A percentile compares a stretch with the other conserved stretches of the same genome.
These are phyloP conservation scores for Rhinoderma darwinii DNA, from an alignment of 2,113 vertebrate genomes.

Conservation along the genomic window DNA sequence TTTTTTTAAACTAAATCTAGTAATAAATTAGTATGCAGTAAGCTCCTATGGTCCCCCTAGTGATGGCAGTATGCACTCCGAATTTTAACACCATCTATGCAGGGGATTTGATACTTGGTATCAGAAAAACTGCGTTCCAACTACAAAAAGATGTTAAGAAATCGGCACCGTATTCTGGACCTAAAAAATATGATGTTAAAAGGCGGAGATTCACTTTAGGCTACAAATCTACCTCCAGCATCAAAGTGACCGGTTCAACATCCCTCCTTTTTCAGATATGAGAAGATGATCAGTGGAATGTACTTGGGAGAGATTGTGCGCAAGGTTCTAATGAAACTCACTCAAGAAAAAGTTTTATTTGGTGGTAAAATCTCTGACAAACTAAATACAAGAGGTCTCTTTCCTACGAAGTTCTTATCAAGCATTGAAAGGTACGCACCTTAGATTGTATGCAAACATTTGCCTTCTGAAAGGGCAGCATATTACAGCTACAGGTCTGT, in stretches of 20 bases:
- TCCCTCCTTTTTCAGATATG: slow-evolving; percentile 68
- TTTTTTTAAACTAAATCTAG: too few relatives aligned
- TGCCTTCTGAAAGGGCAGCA: background rate
- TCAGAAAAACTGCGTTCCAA: too few relatives aligned
- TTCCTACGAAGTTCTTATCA: slow-evolving; percentile 77
- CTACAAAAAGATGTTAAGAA: too few relatives aligned
- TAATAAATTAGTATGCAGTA: too few relatives aligned
- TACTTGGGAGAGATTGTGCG: slow-evolving; percentile 78
- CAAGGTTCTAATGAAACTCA: slow-evolving; percentile 71
- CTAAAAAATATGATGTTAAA: too few relatives aligned
- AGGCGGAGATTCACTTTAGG: too few relatives aligned
- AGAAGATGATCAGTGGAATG: slow-evolving; percentile 82
- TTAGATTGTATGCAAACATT: background rate
- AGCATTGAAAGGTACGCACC: slow-evolving; percentile 70
- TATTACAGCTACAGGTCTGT: background rate
- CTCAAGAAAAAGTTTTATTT: slow-evolving; percentile 68
- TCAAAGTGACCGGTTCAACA: background rate
- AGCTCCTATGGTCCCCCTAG: too few relatives aligned
- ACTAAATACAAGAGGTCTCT: slow-evolving; percentile 71
- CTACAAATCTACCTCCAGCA: too few relatives aligned
- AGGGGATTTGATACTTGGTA: too few relatives aligned
- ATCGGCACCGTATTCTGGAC: too few relatives aligned
- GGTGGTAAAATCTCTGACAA: slow-evolving; percentile 58
- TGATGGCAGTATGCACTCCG: too few relatives aligned
- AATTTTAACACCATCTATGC: too few relatives aligned